Conservation (phyloP, 53 echinoderm and acorn worm species). For the Arbacia lixula region DNA sequence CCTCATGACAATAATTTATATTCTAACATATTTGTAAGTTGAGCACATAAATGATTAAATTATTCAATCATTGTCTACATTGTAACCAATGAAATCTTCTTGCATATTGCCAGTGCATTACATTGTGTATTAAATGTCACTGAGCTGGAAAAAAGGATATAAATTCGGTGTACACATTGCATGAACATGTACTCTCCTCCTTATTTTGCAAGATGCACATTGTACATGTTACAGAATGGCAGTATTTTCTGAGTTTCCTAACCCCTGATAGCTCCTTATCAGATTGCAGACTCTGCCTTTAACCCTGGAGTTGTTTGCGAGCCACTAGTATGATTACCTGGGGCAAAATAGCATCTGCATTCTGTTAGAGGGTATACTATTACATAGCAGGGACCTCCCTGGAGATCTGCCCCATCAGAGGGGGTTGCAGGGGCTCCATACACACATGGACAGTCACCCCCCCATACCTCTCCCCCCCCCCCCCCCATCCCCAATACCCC, state of each 20-base stretch:
- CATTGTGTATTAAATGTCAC: background rate
- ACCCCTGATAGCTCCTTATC: too few relatives aligned
- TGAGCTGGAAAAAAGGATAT: background rate
- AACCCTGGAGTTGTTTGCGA: slow-evolving; percentile 29
- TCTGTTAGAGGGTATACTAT: slow-evolving; percentile 43
- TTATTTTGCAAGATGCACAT: too few relatives aligned
- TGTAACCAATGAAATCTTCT: slow-evolving; percentile 37
- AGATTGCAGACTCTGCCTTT: slow-evolving; percentile 6
- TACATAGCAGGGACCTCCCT: slow-evolving; percentile 1
- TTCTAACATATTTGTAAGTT: too few relatives aligned
- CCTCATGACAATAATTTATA: too few relatives aligned
- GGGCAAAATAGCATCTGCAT: slow-evolving; percentile 30
- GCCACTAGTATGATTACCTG: slow-evolving; percentile 30
- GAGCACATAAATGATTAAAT: too few relatives aligned
- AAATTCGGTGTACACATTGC: too few relatives aligned
- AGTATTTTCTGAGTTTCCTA: too few relatives aligned
- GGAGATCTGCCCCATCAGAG: slow-evolving; percentile 1
- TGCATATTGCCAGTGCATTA: too few relatives aligned
- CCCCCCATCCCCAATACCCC: too few relatives aligned
- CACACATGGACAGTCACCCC: background rate
- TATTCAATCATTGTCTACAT: slow-evolving; percentile 25
- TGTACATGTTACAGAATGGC: too few relatives aligned
- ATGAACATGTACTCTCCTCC: too few relatives aligned
- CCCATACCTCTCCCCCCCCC: background rate
- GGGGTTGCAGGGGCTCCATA: background rate